Percentiles rank a stretch among this genome's conserved stretches.
Conservation (phyloP, 2,113 vertebrate genomes). For the Apeltes quadracus region DNA sequence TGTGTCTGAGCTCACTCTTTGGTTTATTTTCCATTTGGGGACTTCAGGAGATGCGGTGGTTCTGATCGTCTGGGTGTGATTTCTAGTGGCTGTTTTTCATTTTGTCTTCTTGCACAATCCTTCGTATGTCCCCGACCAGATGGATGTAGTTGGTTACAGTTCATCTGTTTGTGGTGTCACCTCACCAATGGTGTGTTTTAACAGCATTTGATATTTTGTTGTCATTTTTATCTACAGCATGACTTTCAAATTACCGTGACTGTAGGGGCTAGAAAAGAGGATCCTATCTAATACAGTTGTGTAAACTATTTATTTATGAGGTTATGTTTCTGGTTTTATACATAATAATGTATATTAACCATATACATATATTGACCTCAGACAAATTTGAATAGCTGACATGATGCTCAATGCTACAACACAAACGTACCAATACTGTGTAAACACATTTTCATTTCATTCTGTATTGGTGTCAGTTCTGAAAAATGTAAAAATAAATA, state of each 20-base stretch:
- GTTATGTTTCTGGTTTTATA: background rate
- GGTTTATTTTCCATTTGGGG: constrained; percentile 40
- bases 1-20: constrained; percentile 20
- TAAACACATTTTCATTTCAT: background rate
- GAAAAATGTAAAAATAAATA: no score
- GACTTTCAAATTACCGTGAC: background rate
- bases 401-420: background rate
- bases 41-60: constrained; percentile 18
- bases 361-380: background rate
- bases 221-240: background rate
- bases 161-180: background rate
- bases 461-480: background rate
- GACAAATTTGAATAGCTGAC: background rate
- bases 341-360: background rate
- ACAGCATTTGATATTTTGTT: background rate
- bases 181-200: background rate
- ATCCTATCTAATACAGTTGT: background rate
- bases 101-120: constrained; percentile 13
- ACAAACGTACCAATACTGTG: background rate
- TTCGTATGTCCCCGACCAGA: background rate
- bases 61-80: constrained; percentile 38
- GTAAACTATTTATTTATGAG: background rate
- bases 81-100: constrained; percentile 11
- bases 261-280: background rate
- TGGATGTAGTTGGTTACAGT: background rate